phyloP scores from a whole-genome alignment of 1,140 invertebrate genomes.

The Meloidogyne floridensis region DNA sequence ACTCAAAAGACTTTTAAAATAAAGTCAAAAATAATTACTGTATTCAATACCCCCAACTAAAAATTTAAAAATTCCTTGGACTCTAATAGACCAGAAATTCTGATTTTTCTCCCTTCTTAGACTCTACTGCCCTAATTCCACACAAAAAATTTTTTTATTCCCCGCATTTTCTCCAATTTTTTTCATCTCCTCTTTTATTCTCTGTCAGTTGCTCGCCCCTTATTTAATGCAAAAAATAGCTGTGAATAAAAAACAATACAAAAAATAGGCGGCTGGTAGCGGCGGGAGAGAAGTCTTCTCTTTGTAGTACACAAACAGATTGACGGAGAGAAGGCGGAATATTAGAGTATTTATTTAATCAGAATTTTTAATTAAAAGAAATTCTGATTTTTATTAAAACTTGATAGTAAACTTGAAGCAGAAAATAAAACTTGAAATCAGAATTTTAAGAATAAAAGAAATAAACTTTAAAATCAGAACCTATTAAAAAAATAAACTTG shows the following conservation, averaged over 20 bases:
- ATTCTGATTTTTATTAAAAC: neutral
- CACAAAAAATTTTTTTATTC: neutral
- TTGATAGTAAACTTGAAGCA: neutral
- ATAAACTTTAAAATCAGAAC: too few relatives aligned
- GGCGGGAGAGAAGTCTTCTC: neutral
- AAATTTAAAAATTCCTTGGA: too few relatives aligned
- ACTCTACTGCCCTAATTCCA: neutral
- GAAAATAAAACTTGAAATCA: too few relatives aligned
- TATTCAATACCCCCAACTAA: too few relatives aligned
- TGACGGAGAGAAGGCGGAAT: neutral
- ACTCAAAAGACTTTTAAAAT: too few relatives aligned
- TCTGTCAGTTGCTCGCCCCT: neutral
- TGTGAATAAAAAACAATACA: neutral
- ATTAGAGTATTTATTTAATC: neutral
- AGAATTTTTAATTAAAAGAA: too few relatives aligned
- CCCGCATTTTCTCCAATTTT: neutral
- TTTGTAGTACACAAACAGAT: neutral
- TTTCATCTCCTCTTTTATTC: neutral
- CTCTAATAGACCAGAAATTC: neutral
- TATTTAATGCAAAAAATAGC: neutral
- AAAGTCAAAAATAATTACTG: too few relatives aligned
- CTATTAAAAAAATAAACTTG: too few relatives aligned
- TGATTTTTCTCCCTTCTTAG: neutral
- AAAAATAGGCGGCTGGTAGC: constrained; percentile 2
- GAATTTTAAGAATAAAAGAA: too few relatives aligned